Evolutionary conservation across 2,113 vertebrate species (phyloP).

Genomic region (Urocolius indicus): DNA sequence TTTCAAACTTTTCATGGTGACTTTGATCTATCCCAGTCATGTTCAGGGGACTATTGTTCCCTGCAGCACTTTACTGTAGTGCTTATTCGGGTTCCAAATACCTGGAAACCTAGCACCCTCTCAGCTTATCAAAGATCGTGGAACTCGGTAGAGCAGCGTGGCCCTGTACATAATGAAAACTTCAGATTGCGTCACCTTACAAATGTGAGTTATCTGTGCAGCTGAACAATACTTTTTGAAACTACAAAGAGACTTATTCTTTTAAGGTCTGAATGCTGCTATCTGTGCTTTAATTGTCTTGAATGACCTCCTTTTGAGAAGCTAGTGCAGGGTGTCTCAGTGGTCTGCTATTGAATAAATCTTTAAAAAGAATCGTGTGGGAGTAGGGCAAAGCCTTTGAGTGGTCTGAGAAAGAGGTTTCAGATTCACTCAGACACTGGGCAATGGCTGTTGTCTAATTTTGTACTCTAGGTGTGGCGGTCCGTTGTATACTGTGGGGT

Average conservation of each 20-base stretch:
- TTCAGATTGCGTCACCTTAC: background rate
- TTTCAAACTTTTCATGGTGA: background rate
- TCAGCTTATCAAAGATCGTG: constrained; percentile 8
- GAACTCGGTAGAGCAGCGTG: background rate
- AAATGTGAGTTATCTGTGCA: background rate
- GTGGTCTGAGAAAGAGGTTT: background rate
- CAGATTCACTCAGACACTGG: background rate
- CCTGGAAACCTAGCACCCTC: background rate
- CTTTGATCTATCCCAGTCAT: background rate
- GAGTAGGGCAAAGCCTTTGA: background rate
- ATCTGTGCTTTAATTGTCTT: background rate
- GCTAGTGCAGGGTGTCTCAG: background rate
- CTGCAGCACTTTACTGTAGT: background rate
- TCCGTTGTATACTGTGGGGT: background rate
- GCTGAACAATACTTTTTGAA: background rate
- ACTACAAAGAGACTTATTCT: constrained; percentile 34
- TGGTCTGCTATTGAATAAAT: constrained; percentile 3
- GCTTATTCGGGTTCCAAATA: background rate
- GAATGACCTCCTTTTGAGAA: constrained; percentile 30
- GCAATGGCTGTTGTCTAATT: background rate
- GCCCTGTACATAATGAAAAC: background rate
- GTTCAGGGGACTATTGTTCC: background rate
- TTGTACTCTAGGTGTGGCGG: background rate
- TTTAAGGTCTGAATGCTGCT: constrained; percentile 13
- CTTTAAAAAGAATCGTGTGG: background rate